These are phyloP conservation scores for Vulpes lagopus DNA, from an alignment of 2,113 vertebrate species.

Conservation along the genomic window DNA sequence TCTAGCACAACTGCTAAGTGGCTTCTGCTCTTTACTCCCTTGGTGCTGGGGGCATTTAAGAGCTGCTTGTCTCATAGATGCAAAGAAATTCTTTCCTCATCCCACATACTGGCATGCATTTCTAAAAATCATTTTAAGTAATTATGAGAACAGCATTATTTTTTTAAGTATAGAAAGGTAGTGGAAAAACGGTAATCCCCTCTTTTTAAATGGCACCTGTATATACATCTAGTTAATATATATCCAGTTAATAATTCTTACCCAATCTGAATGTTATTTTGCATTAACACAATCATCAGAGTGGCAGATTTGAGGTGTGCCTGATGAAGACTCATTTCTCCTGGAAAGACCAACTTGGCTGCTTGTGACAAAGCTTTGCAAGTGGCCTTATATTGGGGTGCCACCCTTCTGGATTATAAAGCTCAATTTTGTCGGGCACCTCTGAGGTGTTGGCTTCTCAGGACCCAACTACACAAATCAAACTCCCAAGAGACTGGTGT, in stretches of 20 bases:
- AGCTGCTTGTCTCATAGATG: not conserved
- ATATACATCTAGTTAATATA: not conserved
- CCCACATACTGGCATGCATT: not conserved
- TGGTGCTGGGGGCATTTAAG: not conserved
- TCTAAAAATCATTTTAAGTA: not conserved
- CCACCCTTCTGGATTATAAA: not conserved
- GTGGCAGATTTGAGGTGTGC: not conserved
- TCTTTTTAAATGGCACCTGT: not conserved
- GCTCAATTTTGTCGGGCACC: not conserved
- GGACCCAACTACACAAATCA: not conserved
- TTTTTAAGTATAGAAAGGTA: conserved; percentile 1
- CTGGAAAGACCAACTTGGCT: not conserved
- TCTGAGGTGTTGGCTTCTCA: not conserved
- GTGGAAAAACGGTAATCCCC: not conserved
- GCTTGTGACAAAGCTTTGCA: not conserved
- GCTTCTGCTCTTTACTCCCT: not conserved
- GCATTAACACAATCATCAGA: not conserved
- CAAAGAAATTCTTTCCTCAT: not conserved
- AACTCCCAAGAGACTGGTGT: not conserved
- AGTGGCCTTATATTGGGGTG: not conserved
- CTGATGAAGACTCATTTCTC: not conserved
- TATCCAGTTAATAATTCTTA: not conserved
- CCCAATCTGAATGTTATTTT: not conserved
- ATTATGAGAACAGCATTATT: not conserved
- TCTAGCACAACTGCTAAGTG: not conserved